These are phyloP conservation scores for Spodoptera litura DNA, from an alignment of 1,140 invertebrate species.

Conservation along the genomic window DNA sequence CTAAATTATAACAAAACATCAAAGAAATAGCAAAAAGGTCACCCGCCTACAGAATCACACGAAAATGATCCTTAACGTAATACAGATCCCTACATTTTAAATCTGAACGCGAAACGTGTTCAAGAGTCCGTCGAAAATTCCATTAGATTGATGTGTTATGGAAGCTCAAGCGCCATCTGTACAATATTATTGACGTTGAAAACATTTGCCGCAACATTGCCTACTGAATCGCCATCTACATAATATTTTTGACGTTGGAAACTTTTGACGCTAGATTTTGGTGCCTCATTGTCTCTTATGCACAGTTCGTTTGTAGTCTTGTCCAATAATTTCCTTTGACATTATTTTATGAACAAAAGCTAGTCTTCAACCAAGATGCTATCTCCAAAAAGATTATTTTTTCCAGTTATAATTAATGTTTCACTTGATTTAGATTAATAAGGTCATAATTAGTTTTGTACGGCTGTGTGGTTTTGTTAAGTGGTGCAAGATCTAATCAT, in stretches of 20 bases:
- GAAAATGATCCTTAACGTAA: slow-evolving; percentile 17
- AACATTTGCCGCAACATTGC: too few relatives aligned
- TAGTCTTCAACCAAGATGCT: slow-evolving; percentile 48
- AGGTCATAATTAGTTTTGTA: slow-evolving; percentile 51
- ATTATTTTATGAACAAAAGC: slow-evolving; percentile 47
- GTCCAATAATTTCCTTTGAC: slow-evolving; percentile 51
- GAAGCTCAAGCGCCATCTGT: slow-evolving; percentile 3
- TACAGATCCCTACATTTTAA: slow-evolving; percentile 14
- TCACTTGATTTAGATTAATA: slow-evolving; percentile 48
- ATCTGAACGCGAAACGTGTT: slow-evolving; percentile 32
- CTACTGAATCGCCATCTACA: neutral
- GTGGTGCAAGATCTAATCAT: slow-evolving; percentile 34
- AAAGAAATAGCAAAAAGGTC: neutral
- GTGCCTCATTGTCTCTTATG: slow-evolving; percentile 54
- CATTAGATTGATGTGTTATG: slow-evolving; percentile 26
- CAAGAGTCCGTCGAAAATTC: slow-evolving; percentile 37
- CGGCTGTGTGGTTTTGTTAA: slow-evolving; percentile 21
- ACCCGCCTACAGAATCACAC: neutral
- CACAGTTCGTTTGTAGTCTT: slow-evolving; percentile 51
- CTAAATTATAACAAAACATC: neutral
- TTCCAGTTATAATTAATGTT: slow-evolving; percentile 12
- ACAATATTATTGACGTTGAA: neutral
- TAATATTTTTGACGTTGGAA: slow-evolving; percentile 32
- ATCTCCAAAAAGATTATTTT: slow-evolving; percentile 43
- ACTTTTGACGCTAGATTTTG: slow-evolving; percentile 31